Evolutionary conservation across 2,888 invertebrate genomes (phyloP).

Genomic region (Tubulanus polymorphus): DNA sequence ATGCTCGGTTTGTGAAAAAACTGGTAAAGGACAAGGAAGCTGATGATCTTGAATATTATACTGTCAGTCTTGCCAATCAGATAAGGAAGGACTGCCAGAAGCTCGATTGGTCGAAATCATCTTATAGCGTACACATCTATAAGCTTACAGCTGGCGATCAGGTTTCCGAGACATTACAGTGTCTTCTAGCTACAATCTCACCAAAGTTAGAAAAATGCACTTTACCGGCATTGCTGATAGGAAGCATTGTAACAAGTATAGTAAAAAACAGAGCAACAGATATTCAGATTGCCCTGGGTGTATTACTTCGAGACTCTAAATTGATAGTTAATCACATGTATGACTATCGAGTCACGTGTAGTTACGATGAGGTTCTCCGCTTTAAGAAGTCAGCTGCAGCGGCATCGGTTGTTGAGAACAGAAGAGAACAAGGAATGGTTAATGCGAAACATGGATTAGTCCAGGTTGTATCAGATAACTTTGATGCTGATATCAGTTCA

Average conservation of each 20-base stretch:
- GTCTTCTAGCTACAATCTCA: not conserved
- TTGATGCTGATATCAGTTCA: conserved; percentile 19
- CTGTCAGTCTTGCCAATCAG: not conserved
- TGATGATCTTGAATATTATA: not conserved
- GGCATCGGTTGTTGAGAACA: conserved; percentile 10
- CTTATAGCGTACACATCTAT: not conserved
- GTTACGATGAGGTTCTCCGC: conserved; percentile 22
- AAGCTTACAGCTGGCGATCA: not conserved
- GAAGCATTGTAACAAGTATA: not conserved
- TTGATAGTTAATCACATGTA: not conserved
- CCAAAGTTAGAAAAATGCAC: not conserved
- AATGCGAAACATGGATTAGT: conserved; percentile 13
- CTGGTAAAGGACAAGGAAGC: not conserved
- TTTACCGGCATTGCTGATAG: not conserved
- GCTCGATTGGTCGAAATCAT: not conserved
- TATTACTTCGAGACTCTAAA: conserved; percentile 3
- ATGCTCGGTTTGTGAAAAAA: not conserved
- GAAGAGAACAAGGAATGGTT: not conserved
- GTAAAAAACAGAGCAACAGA: not conserved
- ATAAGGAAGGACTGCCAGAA: not conserved
- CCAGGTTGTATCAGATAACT: conserved; percentile 17
- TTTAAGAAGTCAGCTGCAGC: conserved; percentile 25
- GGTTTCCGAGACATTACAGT: not conserved
- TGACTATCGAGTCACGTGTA: conserved; percentile 15
- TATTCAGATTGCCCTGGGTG: not conserved